These are phyloP conservation scores for Chymomyza fuscimana DNA, from an alignment of 2,888 invertebrate species.

Conservation along the genomic window DNA sequence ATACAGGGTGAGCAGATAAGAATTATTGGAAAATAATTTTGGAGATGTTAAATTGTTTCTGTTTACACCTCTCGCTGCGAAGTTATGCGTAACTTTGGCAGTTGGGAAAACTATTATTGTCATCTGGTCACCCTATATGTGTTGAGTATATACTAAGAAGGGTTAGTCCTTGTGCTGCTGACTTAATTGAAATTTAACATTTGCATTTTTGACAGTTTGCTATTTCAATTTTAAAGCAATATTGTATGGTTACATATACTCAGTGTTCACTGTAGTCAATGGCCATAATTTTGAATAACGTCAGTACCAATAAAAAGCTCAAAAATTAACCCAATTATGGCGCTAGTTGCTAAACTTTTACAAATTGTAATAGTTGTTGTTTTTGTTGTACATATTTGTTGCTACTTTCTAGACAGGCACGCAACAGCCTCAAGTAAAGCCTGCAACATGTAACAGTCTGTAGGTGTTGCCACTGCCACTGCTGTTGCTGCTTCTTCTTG, in stretches of 20 bases:
- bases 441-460: constrained; percentile 22
- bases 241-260: background rate
- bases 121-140: no score
- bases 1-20: no score
- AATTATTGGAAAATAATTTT: no score
- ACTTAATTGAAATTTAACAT: constrained; percentile 71
- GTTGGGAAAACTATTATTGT: no score
- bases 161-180: constrained; percentile 6
- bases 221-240: background rate
- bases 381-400: background rate
- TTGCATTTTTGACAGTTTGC: background rate
- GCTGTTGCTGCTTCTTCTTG: constrained; percentile 13
- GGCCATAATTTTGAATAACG: constrained; percentile 56
- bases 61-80: no score
- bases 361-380: constrained; percentile 5
- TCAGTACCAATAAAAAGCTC: constrained; percentile 57
- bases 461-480: constrained; percentile 41
- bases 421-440: constrained; percentile 24
- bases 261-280: constrained; percentile 24
- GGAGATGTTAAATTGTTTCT: no score
- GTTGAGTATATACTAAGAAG: no score
- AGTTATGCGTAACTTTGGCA: no score
- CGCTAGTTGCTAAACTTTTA: constrained; percentile 45
- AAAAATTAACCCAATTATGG: constrained; percentile 71
- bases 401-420: constrained; percentile 28